Conservation (phyloP, 2,797 vertebrate species). For the Amblyraja radiata region DNA sequence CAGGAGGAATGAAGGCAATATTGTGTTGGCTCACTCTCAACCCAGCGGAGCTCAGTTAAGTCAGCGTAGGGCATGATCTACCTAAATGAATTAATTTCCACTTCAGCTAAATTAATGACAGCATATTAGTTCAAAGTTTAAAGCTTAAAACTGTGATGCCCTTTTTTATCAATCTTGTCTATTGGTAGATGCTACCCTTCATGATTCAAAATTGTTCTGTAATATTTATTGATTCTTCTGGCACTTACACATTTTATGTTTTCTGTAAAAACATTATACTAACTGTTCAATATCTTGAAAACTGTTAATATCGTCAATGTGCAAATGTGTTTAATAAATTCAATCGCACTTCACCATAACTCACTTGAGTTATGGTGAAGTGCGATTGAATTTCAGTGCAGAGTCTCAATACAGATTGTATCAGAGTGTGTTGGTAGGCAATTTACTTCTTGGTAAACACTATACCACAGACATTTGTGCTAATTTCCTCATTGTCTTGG, state of each 20-base stretch:
- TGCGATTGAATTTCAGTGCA: not conserved
- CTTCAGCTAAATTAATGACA: not conserved
- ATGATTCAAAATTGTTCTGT: not conserved
- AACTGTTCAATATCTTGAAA: not conserved
- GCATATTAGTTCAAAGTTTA: not conserved
- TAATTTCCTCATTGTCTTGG: constrained; percentile 17
- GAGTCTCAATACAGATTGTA: not conserved
- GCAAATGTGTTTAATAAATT: not conserved
- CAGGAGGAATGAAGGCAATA: constrained; percentile 21
- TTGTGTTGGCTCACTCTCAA: not conserved
- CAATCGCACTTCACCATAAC: too few species aligned
- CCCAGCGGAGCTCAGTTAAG: not conserved
- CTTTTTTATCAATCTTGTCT: not conserved
- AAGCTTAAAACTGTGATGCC: not conserved
- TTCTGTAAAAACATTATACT: constrained; percentile 14
- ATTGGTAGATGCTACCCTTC: not conserved
- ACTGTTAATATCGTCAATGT: not conserved
- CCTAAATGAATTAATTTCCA: not conserved
- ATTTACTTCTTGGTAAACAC: not conserved
- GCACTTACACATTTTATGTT: not conserved
- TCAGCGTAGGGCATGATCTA: not conserved
- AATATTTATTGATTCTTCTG: not conserved
- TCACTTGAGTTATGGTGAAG: not conserved
- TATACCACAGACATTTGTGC: constrained; percentile 1
- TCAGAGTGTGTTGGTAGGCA: not conserved